Base-by-base conservation (phyloP, 2,888 invertebrate genomes). In the Athetis lepigone region DNA sequence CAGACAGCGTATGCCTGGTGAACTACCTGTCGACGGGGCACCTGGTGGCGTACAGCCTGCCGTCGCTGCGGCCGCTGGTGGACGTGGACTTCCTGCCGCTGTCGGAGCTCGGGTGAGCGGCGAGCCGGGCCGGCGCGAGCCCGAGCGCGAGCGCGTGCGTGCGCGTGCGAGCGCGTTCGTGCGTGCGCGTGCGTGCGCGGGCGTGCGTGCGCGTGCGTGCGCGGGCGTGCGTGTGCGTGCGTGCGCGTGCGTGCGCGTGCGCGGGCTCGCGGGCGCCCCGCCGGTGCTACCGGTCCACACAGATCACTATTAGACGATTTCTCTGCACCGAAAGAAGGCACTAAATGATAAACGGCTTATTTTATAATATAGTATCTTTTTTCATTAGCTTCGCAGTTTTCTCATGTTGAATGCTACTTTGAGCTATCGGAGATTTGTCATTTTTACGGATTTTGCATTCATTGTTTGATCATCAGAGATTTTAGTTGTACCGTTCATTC, bases 1-100 rank as follows among this genome's bases (percentile, higher is more conserved):
- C 96, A 99, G 99, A 99, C 94, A 98, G 98, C 91, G 98, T 98
- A 84, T 99, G 99, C 93, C 96, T 99, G 88, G 97, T 98, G 82
- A 98, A 98, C 94, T 99, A 99, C 96, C 96, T 98, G 86, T 98
- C 99, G 72, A 99, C 98, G 93, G 99, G 99, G 59, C 98, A 98
- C 95, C 95, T 99, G 87, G 96, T 97, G 88, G 98, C 98, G 73
- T 98, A 98, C 96, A 99, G 98, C 95, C 96, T 99, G 92, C 99
- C 99, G 70, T 99, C 99, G 90, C 96, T 99, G 85, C 97, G 98
- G 92, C 97, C 97, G 82, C 96, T 99, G 76, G 96, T 99, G 86
- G 98, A 99, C 93, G 97, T 98, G 72, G 98, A 99, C 94, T 99
- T 99, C 95, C 96, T 99, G 86, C 99, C 99, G 71, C 96, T 98